Percentiles rank a stretch among this genome's conserved stretches.
Conservation (phyloP, 2,888 invertebrate genomes). For the Megaustenia siamemsis region DNA sequence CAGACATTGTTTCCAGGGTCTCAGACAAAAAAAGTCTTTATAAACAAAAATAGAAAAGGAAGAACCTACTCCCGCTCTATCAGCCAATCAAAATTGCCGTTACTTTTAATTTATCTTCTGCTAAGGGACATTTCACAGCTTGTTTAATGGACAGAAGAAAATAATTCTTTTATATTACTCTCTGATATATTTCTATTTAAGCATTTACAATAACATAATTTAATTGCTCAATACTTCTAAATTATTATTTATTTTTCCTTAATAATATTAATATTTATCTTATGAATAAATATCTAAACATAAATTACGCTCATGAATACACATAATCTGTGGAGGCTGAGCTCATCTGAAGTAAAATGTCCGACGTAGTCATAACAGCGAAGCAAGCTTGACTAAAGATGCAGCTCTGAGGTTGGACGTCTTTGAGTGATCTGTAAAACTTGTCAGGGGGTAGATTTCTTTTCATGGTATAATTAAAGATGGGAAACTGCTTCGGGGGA, state of each 20-base stretch:
- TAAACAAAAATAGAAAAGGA: too few relatives aligned
- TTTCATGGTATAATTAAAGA: constrained; percentile 39
- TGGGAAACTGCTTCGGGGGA: constrained; percentile 63
- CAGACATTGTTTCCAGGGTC: too few relatives aligned
- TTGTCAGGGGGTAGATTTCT: not conserved
- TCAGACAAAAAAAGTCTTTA: too few relatives aligned
- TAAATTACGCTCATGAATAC: constrained; percentile 16
- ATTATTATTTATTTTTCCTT: not conserved
- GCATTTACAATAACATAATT: not conserved
- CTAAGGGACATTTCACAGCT: not conserved
- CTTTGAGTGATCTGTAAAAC: not conserved
- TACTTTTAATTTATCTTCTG: not conserved
- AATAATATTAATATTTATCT: not conserved
- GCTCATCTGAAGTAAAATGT: constrained; percentile 38
- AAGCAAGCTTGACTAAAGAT: not conserved
- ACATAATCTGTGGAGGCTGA: not conserved
- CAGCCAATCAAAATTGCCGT: constrained; percentile 37
- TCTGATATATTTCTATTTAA: not conserved
- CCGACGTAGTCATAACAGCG: constrained; percentile 23
- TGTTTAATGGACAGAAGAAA: constrained; percentile 34
- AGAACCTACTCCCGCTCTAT: constrained; percentile 26
- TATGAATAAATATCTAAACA: not conserved
- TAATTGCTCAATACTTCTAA: not conserved
- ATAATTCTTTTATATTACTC: constrained; percentile 5
- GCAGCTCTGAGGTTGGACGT: not conserved